A percentile compares a stretch with the other conserved stretches of the same genome.
These are phyloP conservation scores for Sinocyclocheilus rhinocerous DNA, from an alignment of 2,113 vertebrate genomes.

Conservation along the genomic window DNA sequence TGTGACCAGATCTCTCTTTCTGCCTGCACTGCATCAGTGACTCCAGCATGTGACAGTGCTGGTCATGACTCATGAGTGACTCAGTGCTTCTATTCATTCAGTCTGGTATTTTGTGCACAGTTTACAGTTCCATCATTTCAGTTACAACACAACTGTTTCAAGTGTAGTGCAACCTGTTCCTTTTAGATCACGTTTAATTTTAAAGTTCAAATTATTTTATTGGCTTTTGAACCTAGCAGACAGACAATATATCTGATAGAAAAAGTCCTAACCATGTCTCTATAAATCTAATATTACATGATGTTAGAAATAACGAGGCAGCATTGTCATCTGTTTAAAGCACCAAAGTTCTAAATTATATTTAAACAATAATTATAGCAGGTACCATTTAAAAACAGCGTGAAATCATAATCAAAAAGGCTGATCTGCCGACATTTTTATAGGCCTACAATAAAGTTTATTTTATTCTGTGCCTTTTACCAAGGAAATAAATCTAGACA, in stretches of 20 bases:
- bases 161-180: background rate
- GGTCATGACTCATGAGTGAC: conserved; percentile 13
- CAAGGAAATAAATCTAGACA: background rate
- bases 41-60: background rate
- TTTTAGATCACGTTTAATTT: background rate
- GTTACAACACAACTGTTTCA: too few relatives aligned
- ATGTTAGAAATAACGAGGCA: too few relatives aligned
- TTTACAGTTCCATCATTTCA: background rate
- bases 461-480: background rate
- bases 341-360: background rate
- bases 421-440: background rate
- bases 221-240: too few relatives aligned
- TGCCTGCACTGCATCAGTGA: background rate
- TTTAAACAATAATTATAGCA: background rate
- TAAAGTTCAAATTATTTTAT: background rate
- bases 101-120: background rate
- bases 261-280: background rate
- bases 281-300: too few relatives aligned
- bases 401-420: too few relatives aligned
- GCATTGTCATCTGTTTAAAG: background rate
- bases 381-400: too few relatives aligned
- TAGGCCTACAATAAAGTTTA: background rate
- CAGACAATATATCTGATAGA: background rate
- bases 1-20: background rate
- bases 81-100: conserved; percentile 4